Evolutionary conservation across 2,888 invertebrate species (phyloP).

Genomic region (Phaonia tiefii): DNA sequence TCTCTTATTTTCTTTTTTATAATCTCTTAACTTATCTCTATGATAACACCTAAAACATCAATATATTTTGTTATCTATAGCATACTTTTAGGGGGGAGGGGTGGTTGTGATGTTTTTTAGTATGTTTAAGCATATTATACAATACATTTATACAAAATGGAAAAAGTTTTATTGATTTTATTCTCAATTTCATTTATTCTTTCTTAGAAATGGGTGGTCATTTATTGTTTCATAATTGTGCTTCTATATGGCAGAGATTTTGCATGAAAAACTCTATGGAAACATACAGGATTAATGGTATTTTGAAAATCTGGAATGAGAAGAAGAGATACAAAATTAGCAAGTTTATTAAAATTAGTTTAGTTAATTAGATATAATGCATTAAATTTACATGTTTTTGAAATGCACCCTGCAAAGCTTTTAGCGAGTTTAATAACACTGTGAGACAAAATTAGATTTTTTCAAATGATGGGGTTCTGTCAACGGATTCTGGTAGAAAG

Average conservation of each 20-base stretch:
- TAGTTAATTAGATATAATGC: too few species aligned
- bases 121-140: constrained; percentile 15
- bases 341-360: neutral
- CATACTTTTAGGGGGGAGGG: neutral
- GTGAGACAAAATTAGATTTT: too few species aligned
- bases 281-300: constrained; percentile 55
- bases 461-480: too few species aligned
- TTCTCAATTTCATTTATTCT: neutral
- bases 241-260: constrained; percentile 25
- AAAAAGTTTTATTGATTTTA: constrained; percentile 22
- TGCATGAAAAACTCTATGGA: constrained; percentile 25
- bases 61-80: constrained; percentile 19
- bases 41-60: constrained; percentile 29
- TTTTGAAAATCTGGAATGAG: constrained; percentile 51
- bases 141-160: constrained; percentile 42
- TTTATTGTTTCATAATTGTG: constrained; percentile 21
- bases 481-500: too few species aligned
- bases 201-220: constrained; percentile 25
- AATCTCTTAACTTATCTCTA: neutral
- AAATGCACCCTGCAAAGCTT: too few species aligned
- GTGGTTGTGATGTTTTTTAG: neutral
- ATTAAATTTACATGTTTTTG: too few species aligned
- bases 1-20: too few species aligned
- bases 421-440: too few species aligned
- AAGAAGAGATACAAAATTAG: neutral